Base-by-base conservation (phyloP, 2,113 vertebrate species). In the Callipepla californica region DNA sequence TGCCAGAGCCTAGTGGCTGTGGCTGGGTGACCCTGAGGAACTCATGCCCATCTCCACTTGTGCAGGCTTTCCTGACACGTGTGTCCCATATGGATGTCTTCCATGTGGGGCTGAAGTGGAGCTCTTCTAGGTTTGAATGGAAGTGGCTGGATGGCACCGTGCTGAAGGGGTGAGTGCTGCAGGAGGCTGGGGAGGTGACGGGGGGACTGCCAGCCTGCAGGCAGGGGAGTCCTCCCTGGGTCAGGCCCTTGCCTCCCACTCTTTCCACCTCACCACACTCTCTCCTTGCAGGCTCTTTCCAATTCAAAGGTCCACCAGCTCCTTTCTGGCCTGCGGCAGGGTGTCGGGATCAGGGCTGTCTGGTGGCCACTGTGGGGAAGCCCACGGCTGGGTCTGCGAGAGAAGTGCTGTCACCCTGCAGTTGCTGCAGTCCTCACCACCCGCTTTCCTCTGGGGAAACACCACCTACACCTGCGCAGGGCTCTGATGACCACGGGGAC, bases 121-220 rank as follows among this genome's bases (percentile, higher is more conserved):
- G 85, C 4, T 5, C 10, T 45, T 58, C 4, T 23, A 34, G 40
- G 14, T 80, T 30, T n/a, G 77, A 85, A 25, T 96, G 94, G 94
- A 96, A 92, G 59, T 92, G 94, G 91, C 78, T 94, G 89, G 92
- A 96, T 21, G 91, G 94, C 78, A 94, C 91, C 0, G 3, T 25
- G 2, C 22, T 85, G 63, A 80, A 87, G 21, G 20, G 94, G 91
- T 95, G 63, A 93, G 91, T 53, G 23, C 48, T 59, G 6, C 19
- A 58, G 13, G 11, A n/a, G 17, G 55, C n/a, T 11, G 0, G 11
- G 55, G n/a, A 53, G 9, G 50, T 32, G 55, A 6, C 0, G 1
- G 28, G 7, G 13, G 7, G 3, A 76, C 34, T 53, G n/a, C 15
- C 50, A 70, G 21, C 36, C 13, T 16, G 5, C 45, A 8, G 19